A percentile compares a stretch with the other conserved stretches of the same genome.
These are phyloP conservation scores for Lordiphosa fenestrarum DNA, from an alignment of 2,888 invertebrate genomes.

Conservation along the genomic window DNA sequence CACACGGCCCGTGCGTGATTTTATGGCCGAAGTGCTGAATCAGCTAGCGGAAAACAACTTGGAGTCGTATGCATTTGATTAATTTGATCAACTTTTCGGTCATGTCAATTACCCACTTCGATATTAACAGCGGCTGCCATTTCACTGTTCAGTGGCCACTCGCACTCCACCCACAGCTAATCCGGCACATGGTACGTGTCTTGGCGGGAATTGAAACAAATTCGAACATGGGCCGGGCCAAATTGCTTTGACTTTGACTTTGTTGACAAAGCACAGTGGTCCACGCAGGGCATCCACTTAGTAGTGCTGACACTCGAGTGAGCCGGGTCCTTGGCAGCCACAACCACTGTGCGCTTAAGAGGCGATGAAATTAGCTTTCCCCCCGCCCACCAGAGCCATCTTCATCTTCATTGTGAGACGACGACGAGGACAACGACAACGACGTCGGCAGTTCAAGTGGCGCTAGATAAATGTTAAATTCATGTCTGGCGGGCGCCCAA, in stretches of 20 bases:
- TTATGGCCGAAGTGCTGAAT: constrained; percentile 60
- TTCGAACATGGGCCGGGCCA: constrained; percentile 63
- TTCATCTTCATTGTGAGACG: constrained; percentile 38
- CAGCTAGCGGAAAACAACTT: constrained; percentile 39
- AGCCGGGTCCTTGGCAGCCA: constrained; percentile 37
- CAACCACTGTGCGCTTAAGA: constrained; percentile 72
- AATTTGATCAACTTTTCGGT: constrained; percentile 66
- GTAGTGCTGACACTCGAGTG: background rate
- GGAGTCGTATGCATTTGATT: constrained; percentile 67
- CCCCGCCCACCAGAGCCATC: constrained; percentile 28
- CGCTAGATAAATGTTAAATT: constrained; percentile 75
- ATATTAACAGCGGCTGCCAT: constrained; percentile 53
- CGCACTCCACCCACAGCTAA: constrained; percentile 13
- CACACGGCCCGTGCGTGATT: constrained; percentile 48
- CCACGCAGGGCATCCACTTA: too few relatives aligned
- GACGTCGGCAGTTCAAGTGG: constrained; percentile 60
- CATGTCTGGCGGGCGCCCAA: constrained; percentile 72
- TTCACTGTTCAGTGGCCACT: constrained; percentile 37
- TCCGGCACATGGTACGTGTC: constrained; percentile 58
- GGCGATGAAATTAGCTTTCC: constrained; percentile 67
- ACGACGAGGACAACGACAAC: constrained; percentile 13
- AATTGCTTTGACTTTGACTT: constrained; percentile 20
- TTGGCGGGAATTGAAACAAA: constrained; percentile 67
- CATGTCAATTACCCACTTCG: constrained; percentile 68
- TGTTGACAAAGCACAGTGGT: constrained; percentile 62